These are phyloP conservation scores for Noctua janthe DNA, from an alignment of 2,888 invertebrate genomes.

Conservation along the genomic window DNA sequence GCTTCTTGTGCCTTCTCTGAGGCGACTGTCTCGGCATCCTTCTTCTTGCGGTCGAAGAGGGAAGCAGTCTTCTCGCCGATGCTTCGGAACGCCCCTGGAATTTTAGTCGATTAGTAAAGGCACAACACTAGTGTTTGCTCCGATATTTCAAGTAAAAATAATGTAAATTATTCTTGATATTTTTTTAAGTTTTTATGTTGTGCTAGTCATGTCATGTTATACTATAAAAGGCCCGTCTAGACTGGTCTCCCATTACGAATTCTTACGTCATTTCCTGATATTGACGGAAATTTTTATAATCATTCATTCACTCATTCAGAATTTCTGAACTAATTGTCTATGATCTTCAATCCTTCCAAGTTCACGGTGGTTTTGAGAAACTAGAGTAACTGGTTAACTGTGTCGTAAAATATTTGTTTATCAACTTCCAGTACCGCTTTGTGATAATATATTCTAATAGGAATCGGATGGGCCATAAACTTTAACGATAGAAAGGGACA, in stretches of 20 bases:
- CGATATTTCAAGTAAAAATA: background rate
- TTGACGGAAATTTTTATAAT: background rate
- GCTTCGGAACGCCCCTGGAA: slow-evolving; percentile 92
- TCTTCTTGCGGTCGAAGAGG: slow-evolving; percentile 93
- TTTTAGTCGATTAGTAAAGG: slow-evolving; percentile 52
- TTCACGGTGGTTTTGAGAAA: slow-evolving; percentile 44
- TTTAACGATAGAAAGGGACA: slow-evolving; percentile 62
- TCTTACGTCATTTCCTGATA: background rate
- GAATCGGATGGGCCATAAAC: slow-evolving; percentile 63
- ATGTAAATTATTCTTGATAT: background rate
- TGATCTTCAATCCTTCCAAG: slow-evolving; percentile 14
- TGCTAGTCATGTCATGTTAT: background rate
- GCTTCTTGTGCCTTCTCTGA: slow-evolving; percentile 91
- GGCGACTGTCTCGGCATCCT: slow-evolving; percentile 92
- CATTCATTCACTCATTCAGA: slow-evolving; percentile 1
- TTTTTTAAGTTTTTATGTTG: background rate
- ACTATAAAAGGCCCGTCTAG: background rate
- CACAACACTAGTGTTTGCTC: slow-evolving; percentile 15
- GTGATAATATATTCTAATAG: slow-evolving; percentile 54
- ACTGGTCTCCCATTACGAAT: background rate
- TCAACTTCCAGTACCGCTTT: slow-evolving; percentile 38
- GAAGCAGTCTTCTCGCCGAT: slow-evolving; percentile 93
- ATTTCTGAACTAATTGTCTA: background rate
- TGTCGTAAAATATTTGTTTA: slow-evolving; percentile 55
- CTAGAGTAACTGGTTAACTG: slow-evolving; percentile 29